phyloP scores from a whole-genome alignment of 2,113 vertebrate species.

The Scomber japonicus region DNA sequence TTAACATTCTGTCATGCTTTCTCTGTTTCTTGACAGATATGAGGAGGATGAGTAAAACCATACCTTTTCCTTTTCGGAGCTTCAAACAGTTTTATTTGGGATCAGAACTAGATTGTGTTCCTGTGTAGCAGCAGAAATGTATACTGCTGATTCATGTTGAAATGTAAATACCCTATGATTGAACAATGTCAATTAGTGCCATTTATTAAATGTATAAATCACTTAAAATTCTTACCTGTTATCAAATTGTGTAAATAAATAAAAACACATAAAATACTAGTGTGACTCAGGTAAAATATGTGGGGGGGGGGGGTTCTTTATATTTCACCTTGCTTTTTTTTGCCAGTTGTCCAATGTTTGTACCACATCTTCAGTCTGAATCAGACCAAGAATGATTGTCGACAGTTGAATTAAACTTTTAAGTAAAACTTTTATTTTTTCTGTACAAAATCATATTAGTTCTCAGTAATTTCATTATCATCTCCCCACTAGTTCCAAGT shows the following conservation, averaged over 20 bases:
- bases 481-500: conserved; percentile 54
- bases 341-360: not conserved
- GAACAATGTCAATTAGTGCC: not conserved
- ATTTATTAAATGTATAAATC: conserved; percentile 16
- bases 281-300: no score
- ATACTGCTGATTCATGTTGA: not conserved
- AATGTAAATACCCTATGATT: conserved; percentile 22
- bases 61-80: not conserved
- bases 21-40: conserved; percentile 46
- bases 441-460: conserved; percentile 85
- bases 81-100: not conserved
- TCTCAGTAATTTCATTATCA: conserved; percentile 66
- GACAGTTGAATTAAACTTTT: conserved; percentile 40
- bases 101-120: conserved; percentile 27
- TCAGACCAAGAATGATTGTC: not conserved
- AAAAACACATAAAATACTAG: not conserved
- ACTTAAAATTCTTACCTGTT: not conserved
- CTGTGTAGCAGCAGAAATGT: conserved; percentile 10
- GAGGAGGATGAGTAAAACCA: conserved; percentile 66
- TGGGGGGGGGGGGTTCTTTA: no score
- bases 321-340: not conserved
- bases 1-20: not conserved
- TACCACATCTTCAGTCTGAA: not conserved
- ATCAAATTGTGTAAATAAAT: conserved; percentile 16
- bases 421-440: conserved; percentile 78